Percentiles rank a stretch among this genome's conserved stretches.
Evolutionary conservation across 1,140 invertebrate species (phyloP).

Genomic region (Paraescarpia echinospica): DNA sequence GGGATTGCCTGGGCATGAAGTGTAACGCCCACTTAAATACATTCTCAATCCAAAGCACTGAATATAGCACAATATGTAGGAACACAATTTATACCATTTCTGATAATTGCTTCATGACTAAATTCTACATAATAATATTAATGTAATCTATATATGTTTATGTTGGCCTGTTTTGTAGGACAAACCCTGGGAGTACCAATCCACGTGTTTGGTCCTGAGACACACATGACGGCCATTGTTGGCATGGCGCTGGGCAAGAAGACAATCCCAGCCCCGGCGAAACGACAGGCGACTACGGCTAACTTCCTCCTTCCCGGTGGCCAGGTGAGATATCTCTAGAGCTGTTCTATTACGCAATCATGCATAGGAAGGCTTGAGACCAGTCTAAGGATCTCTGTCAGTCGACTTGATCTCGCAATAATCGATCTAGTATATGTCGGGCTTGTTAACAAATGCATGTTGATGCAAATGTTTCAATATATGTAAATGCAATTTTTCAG

Average conservation of each 20-base stretch:
- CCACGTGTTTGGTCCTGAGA: conserved; percentile 96
- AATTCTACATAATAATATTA: too few relatives aligned
- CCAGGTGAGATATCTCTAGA: conserved; percentile 33
- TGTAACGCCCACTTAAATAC: too few relatives aligned
- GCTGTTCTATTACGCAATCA: neutral
- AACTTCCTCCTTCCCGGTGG: conserved; percentile 83
- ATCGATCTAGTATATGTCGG: neutral
- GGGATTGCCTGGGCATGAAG: too few relatives aligned
- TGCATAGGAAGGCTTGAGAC: neutral
- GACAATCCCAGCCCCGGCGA: conserved; percentile 74
- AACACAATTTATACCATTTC: too few relatives aligned
- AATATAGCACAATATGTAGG: too few relatives aligned
- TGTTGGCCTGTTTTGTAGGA: conserved; percentile 62
- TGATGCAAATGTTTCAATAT: too few relatives aligned
- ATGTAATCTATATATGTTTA: conserved; percentile 1
- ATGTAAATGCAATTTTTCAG: too few relatives aligned
- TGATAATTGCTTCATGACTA: too few relatives aligned
- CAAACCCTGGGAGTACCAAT: conserved; percentile 85
- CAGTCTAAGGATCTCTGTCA: neutral
- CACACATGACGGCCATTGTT: conserved; percentile 99
- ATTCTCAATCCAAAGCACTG: too few relatives aligned
- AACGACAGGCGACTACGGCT: conserved; percentile 73
- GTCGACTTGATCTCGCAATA: neutral
- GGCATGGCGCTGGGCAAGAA: conserved; percentile 93
- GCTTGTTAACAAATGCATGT: too few relatives aligned